Evolutionary conservation across 2,888 invertebrate genomes (phyloP).

Genomic region (Orthosia gracilis): DNA sequence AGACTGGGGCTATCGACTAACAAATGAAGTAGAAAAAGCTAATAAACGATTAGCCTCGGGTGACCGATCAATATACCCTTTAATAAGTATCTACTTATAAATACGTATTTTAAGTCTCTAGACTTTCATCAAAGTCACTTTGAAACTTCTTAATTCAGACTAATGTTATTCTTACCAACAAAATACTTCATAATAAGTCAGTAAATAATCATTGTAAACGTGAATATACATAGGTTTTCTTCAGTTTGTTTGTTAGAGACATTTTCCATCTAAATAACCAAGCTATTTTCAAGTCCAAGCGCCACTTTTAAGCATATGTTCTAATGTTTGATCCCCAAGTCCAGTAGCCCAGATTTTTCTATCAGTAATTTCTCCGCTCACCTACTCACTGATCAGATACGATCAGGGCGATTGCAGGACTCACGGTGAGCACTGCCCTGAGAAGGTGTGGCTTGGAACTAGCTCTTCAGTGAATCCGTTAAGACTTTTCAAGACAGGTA

Average conservation of each 20-base stretch:
- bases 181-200: not conserved
- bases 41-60: constrained; percentile 12
- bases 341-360: not conserved
- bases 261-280: too few species aligned
- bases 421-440: too few species aligned
- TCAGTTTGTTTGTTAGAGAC: too few species aligned
- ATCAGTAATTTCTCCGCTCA: too few species aligned
- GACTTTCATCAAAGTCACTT: constrained; percentile 35
- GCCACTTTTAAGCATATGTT: not conserved
- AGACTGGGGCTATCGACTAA: constrained; percentile 12
- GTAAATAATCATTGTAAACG: not conserved
- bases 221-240: not conserved
- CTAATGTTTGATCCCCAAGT: too few species aligned
- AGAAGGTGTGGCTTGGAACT: too few species aligned
- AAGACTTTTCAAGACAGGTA: too few species aligned
- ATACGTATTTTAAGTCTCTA: constrained; percentile 33
- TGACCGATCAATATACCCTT: constrained; percentile 28
- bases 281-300: too few species aligned
- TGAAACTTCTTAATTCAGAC: not conserved
- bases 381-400: too few species aligned
- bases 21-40: constrained; percentile 40
- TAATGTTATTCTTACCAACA: not conserved
- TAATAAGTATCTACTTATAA: constrained; percentile 6
- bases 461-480: too few species aligned
- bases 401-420: too few species aligned